A percentile compares a stretch with the other conserved stretches of the same genome.
phyloP scores from a whole-genome alignment of 2,888 invertebrate species.

The Lycia hirtaria region DNA sequence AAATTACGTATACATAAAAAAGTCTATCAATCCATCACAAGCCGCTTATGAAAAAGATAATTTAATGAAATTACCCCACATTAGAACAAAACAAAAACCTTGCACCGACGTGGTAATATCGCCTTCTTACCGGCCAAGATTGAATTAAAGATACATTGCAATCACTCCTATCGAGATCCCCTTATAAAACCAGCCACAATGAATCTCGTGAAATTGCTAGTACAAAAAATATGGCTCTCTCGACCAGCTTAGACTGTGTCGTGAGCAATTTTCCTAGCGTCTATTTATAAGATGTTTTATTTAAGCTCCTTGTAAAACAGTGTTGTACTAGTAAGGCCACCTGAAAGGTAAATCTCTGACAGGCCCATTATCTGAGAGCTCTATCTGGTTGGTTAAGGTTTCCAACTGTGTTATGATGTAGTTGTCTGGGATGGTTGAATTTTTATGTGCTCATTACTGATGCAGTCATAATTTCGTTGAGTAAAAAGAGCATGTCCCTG shows the following conservation, averaged over 20 bases:
- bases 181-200: constrained; percentile 17
- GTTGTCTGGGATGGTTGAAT: not conserved
- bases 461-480: constrained; percentile 11
- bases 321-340: not conserved
- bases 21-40: not conserved
- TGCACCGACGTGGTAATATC: constrained; percentile 7
- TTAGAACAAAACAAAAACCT: constrained; percentile 6
- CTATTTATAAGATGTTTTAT: constrained; percentile 7
- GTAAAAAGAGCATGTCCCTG: not conserved
- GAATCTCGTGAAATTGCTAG: constrained; percentile 18
- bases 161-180: constrained; percentile 28
- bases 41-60: not conserved
- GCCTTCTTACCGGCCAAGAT: constrained; percentile 13
- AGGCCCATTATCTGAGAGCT: constrained; percentile 4
- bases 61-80: constrained; percentile 2
- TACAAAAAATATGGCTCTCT: constrained; percentile 12
- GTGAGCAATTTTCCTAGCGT: constrained; percentile 11
- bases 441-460: constrained; percentile 15
- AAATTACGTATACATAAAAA: no score
- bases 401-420: constrained; percentile 13
- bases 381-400: constrained; percentile 4
- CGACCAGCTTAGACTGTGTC: constrained; percentile 1
- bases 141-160: constrained; percentile 32
- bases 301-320: constrained; percentile 7
- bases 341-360: constrained; percentile 1